A percentile compares a stretch with the other conserved stretches of the same genome.
Evolutionary conservation across 2,113 vertebrate species (phyloP).

Genomic region (Heloderma charlesbogerti): DNA sequence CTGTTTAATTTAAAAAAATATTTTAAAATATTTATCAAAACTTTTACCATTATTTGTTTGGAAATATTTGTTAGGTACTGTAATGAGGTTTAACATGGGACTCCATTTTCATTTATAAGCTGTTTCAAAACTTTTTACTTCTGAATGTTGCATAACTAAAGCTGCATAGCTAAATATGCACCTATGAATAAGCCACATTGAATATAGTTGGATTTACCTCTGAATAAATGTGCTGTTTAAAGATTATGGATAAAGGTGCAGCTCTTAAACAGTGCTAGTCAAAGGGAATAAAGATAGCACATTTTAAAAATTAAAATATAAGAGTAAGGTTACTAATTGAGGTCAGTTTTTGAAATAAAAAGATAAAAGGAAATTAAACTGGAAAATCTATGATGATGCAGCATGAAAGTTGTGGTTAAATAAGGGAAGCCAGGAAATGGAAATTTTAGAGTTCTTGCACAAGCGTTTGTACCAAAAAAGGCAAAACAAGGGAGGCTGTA

Average conservation of each 20-base stretch:
- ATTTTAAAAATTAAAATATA: conserved; percentile 33
- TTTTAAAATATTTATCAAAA: neutral
- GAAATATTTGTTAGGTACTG: conserved; percentile 57
- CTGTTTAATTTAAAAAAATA: no score
- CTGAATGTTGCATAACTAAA: conserved; percentile 52
- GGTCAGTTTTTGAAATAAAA: conserved; percentile 24
- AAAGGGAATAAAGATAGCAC: conserved; percentile 43
- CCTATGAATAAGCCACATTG: neutral
- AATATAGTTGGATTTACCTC: neutral
- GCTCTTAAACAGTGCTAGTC: conserved; percentile 39
- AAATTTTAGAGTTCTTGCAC: neutral
- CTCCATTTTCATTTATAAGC: conserved; percentile 9
- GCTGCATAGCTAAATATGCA: conserved; percentile 19
- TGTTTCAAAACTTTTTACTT: conserved; percentile 48
- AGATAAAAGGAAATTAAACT: conserved; percentile 30
- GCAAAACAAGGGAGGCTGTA: neutral
- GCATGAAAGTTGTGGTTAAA: neutral
- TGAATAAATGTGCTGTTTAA: conserved; percentile 46
- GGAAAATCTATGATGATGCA: conserved; percentile 28
- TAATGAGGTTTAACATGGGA: conserved; percentile 34
- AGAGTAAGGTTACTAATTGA: conserved; percentile 35
- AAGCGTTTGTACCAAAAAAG: conserved; percentile 1
- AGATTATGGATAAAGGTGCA: conserved; percentile 45
- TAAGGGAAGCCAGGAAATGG: conserved; percentile 12
- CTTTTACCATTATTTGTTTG: conserved; percentile 59